These are phyloP conservation scores for Ophion ellenae DNA, from an alignment of 2,888 invertebrate genomes.

Conservation along the genomic window DNA sequence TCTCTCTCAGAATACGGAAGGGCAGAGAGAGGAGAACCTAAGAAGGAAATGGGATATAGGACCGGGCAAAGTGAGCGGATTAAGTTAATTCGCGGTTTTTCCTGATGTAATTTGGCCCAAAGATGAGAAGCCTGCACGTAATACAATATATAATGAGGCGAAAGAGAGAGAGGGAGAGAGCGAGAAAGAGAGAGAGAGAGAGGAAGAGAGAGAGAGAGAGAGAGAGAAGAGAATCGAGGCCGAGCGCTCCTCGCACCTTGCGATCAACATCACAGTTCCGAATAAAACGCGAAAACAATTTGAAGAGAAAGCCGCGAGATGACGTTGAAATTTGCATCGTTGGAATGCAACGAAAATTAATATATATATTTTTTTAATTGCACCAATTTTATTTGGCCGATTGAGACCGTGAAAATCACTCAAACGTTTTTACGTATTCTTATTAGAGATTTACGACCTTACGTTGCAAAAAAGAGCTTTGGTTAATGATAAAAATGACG, in stretches of 20 bases:
- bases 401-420: no score
- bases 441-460: no score
- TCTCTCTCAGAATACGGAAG: no score
- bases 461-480: no score
- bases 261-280: slow-evolving; percentile 13
- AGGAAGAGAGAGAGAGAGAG: background rate
- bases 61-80: background rate
- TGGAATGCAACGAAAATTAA: no score
- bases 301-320: slow-evolving; percentile 20
- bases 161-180: background rate
- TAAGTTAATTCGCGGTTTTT: slow-evolving; percentile 31
- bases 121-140: slow-evolving; percentile 19
- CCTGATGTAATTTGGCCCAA: slow-evolving; percentile 4
- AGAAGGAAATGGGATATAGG: no score
- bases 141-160: slow-evolving; percentile 4
- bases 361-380: no score
- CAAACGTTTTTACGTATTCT: no score
- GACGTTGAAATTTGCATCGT: no score
- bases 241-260: slow-evolving; percentile 39
- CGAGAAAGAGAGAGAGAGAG: background rate
- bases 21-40: no score
- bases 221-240: slow-evolving; percentile 26
- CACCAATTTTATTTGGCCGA: no score
- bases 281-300: slow-evolving; percentile 16
- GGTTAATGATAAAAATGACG: no score